phyloP scores from a whole-genome alignment of 2,888 invertebrate genomes.

The Bhutanitis thaidina region DNA sequence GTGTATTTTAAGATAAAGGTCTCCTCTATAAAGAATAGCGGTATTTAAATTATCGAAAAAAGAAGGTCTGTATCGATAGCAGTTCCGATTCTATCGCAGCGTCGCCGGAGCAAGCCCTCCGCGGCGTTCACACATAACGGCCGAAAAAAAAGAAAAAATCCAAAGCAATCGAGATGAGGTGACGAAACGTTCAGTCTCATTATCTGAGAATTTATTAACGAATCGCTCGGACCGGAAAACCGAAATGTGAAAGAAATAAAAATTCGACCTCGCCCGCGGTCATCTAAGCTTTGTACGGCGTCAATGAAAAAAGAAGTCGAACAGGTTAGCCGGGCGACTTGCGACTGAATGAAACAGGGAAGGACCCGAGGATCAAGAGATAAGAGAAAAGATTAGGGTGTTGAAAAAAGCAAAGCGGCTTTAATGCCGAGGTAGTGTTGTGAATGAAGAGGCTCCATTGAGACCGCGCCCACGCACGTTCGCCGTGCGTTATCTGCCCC shows the following conservation, averaged over 20 bases:
- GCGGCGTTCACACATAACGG: conserved; percentile 73
- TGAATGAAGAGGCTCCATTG: conserved; percentile 78
- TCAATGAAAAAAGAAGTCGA: conserved; percentile 78
- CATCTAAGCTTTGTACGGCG: conserved; percentile 75
- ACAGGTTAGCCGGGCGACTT: conserved; percentile 70
- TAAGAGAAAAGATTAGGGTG: conserved; percentile 75
- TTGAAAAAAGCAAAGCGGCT: conserved; percentile 71
- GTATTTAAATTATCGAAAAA: conserved; percentile 72
- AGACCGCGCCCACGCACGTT: conserved; percentile 70
- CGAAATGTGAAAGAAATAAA: conserved; percentile 79
- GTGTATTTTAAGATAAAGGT: conserved; percentile 37
- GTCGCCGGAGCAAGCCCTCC: conserved; percentile 51
- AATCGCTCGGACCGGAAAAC: conserved; percentile 78
- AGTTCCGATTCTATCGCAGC: conserved; percentile 65
- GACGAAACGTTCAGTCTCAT: conserved; percentile 80
- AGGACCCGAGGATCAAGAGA: conserved; percentile 73
- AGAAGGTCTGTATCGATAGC: conserved; percentile 60
- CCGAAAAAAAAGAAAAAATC: conserved; percentile 61
- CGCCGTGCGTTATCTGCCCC: conserved; percentile 42
- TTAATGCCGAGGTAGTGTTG: conserved; percentile 75
- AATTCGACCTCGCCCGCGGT: conserved; percentile 78
- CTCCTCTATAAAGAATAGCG: conserved; percentile 62
- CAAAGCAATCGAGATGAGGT: conserved; percentile 78
- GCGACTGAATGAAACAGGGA: conserved; percentile 76
- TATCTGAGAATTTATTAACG: conserved; percentile 81